A percentile compares a stretch with the other conserved stretches of the same genome.
Conservation (phyloP, 2,888 invertebrate genomes). For the Meloe dianella region DNA sequence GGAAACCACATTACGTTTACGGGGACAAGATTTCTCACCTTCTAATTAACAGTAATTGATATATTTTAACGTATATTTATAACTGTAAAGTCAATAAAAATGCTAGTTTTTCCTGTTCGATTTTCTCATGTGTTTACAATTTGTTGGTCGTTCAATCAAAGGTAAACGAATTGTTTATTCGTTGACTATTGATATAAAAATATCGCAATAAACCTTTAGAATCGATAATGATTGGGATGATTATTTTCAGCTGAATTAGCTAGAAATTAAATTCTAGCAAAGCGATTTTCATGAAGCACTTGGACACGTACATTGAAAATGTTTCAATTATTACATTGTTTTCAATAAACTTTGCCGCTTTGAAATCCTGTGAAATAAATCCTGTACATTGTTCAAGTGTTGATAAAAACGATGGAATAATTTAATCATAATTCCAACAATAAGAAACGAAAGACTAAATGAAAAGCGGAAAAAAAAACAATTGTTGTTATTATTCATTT, state of each 20-base stretch:
- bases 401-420: not conserved
- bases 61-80: not conserved
- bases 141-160: not conserved
- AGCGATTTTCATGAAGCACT: not conserved
- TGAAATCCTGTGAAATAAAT: not conserved
- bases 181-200: not conserved
- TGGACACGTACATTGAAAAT: not conserved
- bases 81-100: not conserved
- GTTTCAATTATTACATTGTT: not conserved
- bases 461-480: not conserved
- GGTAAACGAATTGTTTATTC: not conserved
- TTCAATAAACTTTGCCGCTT: not conserved
- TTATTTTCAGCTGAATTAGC: slow-evolving; percentile 2
- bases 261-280: not conserved
- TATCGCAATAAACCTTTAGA: not conserved
- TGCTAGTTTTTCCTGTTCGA: not conserved
- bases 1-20: not conserved
- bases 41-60: not conserved
- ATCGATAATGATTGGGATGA: not conserved
- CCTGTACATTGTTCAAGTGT: not conserved
- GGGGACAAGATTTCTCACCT: not conserved
- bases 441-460: not conserved
- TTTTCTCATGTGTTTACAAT: not conserved
- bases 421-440: not conserved
- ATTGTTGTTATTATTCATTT: not conserved